Percentiles rank a stretch among this genome's conserved stretches.
Conservation (phyloP, 2,113 vertebrate species). For the Cephalophus harveyi region DNA sequence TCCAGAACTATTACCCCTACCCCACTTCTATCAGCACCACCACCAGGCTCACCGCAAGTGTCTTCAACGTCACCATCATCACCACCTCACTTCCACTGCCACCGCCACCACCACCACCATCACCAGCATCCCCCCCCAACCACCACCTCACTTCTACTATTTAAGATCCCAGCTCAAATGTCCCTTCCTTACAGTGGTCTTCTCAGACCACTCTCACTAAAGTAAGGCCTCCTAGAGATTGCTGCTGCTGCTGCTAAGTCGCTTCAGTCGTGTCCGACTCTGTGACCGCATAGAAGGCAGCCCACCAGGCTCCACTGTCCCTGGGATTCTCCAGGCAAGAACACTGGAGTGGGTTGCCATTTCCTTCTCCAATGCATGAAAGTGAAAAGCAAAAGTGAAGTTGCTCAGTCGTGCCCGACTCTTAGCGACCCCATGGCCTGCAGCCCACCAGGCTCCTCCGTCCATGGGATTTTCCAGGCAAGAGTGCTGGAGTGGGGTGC, state of each 20-base stretch:
- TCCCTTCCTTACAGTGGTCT: background rate
- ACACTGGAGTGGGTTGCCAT: background rate
- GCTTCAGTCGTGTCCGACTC: background rate
- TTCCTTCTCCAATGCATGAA: too few relatives aligned
- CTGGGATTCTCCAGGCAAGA: background rate
- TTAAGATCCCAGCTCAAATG: background rate
- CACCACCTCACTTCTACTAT: background rate
- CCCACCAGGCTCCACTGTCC: background rate
- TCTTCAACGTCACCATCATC: too few relatives aligned
- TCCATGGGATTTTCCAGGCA: background rate
- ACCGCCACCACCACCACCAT: background rate
- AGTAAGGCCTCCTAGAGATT: background rate
- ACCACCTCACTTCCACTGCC: background rate
- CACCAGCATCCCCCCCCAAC: too few relatives aligned
- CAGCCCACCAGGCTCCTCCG: background rate
- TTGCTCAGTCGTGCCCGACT: background rate
- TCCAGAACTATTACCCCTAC: background rate
- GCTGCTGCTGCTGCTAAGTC: too few relatives aligned
- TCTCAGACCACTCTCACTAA: background rate
- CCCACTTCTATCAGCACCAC: background rate
- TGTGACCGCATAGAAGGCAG: background rate
- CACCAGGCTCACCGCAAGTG: background rate
- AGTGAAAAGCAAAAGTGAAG: too few relatives aligned
- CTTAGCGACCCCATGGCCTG: background rate
- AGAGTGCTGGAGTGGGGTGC: background rate